phyloP scores from a whole-genome alignment of 1,140 invertebrate genomes.

The Pentalonia nigronervosa region DNA sequence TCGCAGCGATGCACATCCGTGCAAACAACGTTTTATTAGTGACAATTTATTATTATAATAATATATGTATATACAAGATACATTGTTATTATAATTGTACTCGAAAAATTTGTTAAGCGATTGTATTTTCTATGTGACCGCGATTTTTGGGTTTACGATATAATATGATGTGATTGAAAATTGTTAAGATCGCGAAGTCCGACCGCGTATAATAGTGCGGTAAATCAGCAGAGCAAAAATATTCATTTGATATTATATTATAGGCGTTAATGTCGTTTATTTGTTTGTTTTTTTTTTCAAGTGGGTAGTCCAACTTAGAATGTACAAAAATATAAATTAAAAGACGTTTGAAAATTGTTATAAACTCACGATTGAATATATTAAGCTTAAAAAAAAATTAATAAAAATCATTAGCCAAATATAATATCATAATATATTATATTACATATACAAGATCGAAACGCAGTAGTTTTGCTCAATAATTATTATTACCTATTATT shows the following conservation, averaged over 20 bases:
- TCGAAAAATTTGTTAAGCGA: neutral
- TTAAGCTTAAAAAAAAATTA: neutral
- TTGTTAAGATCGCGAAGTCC: neutral
- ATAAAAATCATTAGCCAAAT: conserved; percentile 18
- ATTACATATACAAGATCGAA: conserved; percentile 18
- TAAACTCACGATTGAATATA: conserved; percentile 27
- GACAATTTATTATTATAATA: neutral
- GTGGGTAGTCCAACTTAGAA: neutral
- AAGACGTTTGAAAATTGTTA: conserved; percentile 12
- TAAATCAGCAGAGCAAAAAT: neutral
- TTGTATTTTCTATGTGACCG: neutral
- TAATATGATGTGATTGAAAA: neutral
- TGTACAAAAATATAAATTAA: neutral
- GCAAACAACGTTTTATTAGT: neutral
- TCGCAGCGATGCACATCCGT: neutral
- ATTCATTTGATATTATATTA: neutral
- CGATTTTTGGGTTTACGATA: neutral
- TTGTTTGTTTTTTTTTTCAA: neutral
- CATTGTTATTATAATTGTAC: neutral
- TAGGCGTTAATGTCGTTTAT: neutral
- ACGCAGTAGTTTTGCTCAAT: conserved; percentile 57
- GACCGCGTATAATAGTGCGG: neutral
- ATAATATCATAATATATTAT: conserved; percentile 1
- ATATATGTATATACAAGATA: neutral
- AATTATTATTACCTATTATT: conserved; percentile 49